These are phyloP conservation scores for Heliconius charithonia DNA, from an alignment of 2,888 invertebrate species.

Conservation along the genomic window DNA sequence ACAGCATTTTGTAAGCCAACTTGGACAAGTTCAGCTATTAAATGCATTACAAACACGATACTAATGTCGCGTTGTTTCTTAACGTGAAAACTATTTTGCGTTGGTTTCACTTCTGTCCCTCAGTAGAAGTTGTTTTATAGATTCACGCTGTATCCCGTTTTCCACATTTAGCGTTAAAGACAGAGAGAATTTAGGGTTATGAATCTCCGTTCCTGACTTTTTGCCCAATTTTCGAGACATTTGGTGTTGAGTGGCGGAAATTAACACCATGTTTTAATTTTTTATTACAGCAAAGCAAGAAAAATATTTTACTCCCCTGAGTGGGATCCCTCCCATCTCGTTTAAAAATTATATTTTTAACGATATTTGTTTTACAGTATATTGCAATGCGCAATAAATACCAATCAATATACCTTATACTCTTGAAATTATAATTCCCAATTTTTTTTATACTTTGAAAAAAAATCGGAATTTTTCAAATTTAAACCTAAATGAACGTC, in stretches of 20 bases:
- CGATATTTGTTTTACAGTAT: background rate
- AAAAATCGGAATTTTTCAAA: background rate
- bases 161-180: background rate
- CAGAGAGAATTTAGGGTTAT: background rate
- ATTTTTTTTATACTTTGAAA: too few relatives aligned
- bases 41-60: constrained; percentile 13
- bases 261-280: background rate
- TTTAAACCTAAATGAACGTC: background rate
- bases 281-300: too few relatives aligned
- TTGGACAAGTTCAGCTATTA: constrained; percentile 32
- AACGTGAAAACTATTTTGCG: constrained; percentile 8
- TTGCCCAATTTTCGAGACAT: background rate
- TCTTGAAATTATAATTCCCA: background rate
- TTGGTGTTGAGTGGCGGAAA: background rate
- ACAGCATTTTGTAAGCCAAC: constrained; percentile 33
- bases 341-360: background rate
- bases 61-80: constrained; percentile 6
- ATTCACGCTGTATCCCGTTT: too few relatives aligned
- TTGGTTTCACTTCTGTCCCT: background rate
- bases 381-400: background rate
- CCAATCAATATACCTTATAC: too few relatives aligned
- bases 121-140: background rate
- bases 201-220: background rate
- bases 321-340: background rate
- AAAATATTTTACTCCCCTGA: background rate